phyloP scores from a whole-genome alignment of 2,888 invertebrate genomes.

The Melanostoma mellinum region DNA sequence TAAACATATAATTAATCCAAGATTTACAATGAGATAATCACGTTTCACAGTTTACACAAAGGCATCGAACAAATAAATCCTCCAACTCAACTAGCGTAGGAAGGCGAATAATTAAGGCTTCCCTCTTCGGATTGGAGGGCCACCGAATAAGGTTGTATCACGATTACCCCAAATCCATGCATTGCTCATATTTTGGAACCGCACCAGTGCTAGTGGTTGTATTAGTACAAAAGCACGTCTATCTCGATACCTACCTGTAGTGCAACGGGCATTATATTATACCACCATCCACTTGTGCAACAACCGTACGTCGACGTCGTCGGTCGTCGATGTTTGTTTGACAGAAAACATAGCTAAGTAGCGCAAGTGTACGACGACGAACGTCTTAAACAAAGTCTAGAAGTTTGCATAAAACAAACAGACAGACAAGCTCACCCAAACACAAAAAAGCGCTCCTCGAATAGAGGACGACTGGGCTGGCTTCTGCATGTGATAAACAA shows the following conservation, averaged over 20 bases:
- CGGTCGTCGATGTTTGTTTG: slow-evolving; percentile 31
- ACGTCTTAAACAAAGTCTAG: not conserved
- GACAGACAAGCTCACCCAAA: slow-evolving; percentile 32
- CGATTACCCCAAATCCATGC: slow-evolving; percentile 73
- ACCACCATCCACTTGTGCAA: slow-evolving; percentile 42
- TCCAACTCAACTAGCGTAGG: slow-evolving; percentile 51
- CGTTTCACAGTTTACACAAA: slow-evolving; percentile 52
- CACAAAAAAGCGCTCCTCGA: slow-evolving; percentile 23
- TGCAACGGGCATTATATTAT: slow-evolving; percentile 62
- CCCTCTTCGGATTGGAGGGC: slow-evolving; percentile 50
- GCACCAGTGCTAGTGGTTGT: slow-evolving; percentile 13
- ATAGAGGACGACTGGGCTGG: slow-evolving; percentile 7
- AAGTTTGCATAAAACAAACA: slow-evolving; percentile 41
- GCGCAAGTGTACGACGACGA: slow-evolving; percentile 65
- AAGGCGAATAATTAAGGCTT: slow-evolving; percentile 67
- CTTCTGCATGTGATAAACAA: slow-evolving; percentile 75
- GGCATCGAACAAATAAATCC: slow-evolving; percentile 49
- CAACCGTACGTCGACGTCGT: slow-evolving; percentile 3
- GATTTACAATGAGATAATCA: slow-evolving; percentile 68
- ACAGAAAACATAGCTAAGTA: slow-evolving; percentile 58
- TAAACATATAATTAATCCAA: slow-evolving; percentile 62
- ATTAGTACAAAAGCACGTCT: not conserved
- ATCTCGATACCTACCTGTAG: not conserved
- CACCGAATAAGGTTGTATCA: slow-evolving; percentile 72
- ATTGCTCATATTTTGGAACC: slow-evolving; percentile 70